Conservation (phyloP, 2,113 vertebrate genomes). For the Ictidomys tridecemlineatus region DNA sequence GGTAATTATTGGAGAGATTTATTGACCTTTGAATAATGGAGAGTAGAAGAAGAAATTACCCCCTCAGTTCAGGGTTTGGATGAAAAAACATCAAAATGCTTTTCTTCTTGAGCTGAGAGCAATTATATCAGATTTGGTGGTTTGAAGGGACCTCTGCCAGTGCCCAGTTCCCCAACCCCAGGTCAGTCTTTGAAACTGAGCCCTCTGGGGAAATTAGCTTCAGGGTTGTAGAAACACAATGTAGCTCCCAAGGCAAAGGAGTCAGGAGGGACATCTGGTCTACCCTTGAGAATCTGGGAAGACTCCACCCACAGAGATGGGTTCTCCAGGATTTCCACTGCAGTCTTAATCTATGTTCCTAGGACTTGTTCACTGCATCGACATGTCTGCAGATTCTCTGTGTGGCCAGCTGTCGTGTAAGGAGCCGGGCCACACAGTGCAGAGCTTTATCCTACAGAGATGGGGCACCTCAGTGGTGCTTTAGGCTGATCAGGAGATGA, state of each 20-base stretch:
- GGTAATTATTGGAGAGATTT: not conserved
- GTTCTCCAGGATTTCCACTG: not conserved
- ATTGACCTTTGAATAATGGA: slow-evolving; percentile 16
- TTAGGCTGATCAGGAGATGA: not conserved
- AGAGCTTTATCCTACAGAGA: not conserved
- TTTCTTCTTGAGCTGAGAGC: not conserved
- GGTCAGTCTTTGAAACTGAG: not conserved
- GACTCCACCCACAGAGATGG: not conserved
- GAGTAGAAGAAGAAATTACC: not conserved
- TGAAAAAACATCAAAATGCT: not conserved
- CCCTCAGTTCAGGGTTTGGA: not conserved
- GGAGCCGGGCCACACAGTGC: not conserved
- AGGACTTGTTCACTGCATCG: not conserved
- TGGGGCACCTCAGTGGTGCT: fast-evolving
- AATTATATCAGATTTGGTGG: fast-evolving
- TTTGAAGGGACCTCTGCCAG: not conserved
- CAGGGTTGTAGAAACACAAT: not conserved
- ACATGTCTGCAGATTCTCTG: not conserved
- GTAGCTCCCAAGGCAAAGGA: not conserved
- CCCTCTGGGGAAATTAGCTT: not conserved
- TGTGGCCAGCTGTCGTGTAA: not conserved
- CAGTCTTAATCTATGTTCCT: not conserved
- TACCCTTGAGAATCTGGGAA: not conserved
- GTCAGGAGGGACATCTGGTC: not conserved
- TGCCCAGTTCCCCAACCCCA: fast-evolving